These are phyloP conservation scores for Harpalus rufipes DNA, from an alignment of 2,888 invertebrate species.

Conservation along the genomic window DNA sequence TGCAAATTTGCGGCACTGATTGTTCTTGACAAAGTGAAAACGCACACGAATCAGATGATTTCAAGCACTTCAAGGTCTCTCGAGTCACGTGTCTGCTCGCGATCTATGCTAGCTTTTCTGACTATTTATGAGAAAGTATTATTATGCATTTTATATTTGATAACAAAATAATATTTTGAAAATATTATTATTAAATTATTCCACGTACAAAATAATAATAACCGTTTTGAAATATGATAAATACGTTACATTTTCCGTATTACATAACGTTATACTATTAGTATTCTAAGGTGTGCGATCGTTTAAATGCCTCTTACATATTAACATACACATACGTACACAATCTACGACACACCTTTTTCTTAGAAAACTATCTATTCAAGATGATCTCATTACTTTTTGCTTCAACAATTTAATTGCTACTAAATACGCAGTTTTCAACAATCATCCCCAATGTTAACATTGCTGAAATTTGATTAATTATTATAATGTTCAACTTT, in stretches of 20 bases:
- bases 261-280: constrained; percentile 6
- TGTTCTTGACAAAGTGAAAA: too few relatives aligned
- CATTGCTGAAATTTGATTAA: neutral
- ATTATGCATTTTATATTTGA: neutral
- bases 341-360: neutral
- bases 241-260: neutral
- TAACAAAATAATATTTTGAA: neutral
- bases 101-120: too few relatives aligned
- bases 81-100: too few relatives aligned
- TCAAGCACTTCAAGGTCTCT: too few relatives aligned
- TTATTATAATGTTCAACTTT: neutral
- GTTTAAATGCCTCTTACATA: neutral
- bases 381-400: neutral
- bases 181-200: neutral
- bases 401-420: neutral
- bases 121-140: too few relatives aligned
- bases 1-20: too few relatives aligned
- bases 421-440: neutral
- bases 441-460: neutral
- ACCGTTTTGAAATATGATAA: constrained; percentile 3
- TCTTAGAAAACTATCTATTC: neutral
- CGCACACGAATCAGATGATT: too few relatives aligned
- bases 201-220: neutral
- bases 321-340: neutral
- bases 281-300: neutral